Percentiles rank a stretch among this genome's conserved stretches.
These are phyloP conservation scores for Catamblyrhynchus diadema DNA, from an alignment of 2,797 vertebrate genomes.

Conservation along the genomic window DNA sequence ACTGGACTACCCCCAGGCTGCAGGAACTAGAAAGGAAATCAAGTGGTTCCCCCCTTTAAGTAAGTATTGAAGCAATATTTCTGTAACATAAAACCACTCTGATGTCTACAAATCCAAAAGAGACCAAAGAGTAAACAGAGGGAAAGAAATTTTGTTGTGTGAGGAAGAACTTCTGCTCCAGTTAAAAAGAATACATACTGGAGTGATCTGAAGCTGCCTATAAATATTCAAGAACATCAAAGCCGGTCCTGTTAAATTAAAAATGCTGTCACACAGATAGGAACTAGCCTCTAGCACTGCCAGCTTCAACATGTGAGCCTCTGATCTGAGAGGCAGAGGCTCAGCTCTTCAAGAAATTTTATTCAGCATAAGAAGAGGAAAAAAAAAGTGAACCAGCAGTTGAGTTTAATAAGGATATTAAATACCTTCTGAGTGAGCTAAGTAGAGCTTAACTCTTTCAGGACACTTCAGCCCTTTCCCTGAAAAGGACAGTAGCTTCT, in stretches of 20 bases:
- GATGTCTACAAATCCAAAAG: conserved; percentile 48
- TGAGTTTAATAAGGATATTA: conserved; percentile 77
- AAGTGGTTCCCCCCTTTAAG: background rate
- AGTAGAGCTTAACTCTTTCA: conserved; percentile 79
- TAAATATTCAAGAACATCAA: conserved; percentile 88
- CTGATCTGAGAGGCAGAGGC: conserved; percentile 74
- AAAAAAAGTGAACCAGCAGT: conserved; percentile 69
- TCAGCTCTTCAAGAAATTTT: conserved; percentile 76
- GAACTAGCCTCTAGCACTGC: conserved; percentile 86
- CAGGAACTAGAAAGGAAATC: background rate
- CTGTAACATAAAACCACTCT: conserved; percentile 5
- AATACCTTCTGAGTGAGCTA: conserved; percentile 76
- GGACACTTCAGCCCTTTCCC: conserved; percentile 50
- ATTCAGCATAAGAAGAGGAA: conserved; percentile 50
- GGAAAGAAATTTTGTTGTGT: conserved; percentile 50
- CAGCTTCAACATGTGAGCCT: conserved; percentile 84
- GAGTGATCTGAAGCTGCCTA: conserved; percentile 79
- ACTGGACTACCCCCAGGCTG: background rate
- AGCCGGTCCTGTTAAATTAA: conserved; percentile 82
- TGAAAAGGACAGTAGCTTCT: background rate
- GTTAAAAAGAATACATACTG: conserved; percentile 66
- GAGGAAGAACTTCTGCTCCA: conserved; percentile 73
- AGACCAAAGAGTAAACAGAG: conserved; percentile 66
- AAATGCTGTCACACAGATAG: conserved; percentile 85
- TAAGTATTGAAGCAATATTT: background rate